Conservation (phyloP, 2,888 invertebrate genomes). For the Apodemia zela region DNA sequence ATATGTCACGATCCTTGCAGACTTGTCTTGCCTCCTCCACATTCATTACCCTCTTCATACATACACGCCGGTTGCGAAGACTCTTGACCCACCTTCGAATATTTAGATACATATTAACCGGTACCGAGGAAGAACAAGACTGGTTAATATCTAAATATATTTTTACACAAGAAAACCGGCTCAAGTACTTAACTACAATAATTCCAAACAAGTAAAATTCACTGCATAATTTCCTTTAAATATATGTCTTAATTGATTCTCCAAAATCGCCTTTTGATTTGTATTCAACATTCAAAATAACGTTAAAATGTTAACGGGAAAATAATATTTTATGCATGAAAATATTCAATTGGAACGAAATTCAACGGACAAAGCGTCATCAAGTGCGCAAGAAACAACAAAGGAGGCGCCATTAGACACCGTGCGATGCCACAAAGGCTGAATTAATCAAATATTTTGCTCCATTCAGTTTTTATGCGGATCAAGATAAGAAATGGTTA, state of each 20-base stretch:
- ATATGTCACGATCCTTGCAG: too few species aligned
- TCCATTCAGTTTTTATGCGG: conserved; percentile 16
- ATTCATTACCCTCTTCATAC: too few species aligned
- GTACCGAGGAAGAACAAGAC: too few species aligned
- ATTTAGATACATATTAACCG: too few species aligned
- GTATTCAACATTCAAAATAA: conserved; percentile 9
- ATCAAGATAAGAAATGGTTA: conserved; percentile 11
- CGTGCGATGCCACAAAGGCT: conserved; percentile 8
- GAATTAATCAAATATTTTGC: conserved; percentile 22
- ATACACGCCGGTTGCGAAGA: too few species aligned
- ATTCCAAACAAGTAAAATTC: not conserved
- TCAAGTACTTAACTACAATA: too few species aligned
- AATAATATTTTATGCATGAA: conserved; percentile 15
- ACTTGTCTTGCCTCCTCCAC: too few species aligned
- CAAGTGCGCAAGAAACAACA: conserved; percentile 18
- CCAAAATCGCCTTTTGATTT: conserved; percentile 1
- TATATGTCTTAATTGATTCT: not conserved
- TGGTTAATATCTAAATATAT: too few species aligned
- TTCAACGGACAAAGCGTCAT: conserved; percentile 9
- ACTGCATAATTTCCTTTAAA: not conserved
- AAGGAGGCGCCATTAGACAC: conserved; percentile 12
- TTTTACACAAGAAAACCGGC: too few species aligned
- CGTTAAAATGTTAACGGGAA: conserved; percentile 12
- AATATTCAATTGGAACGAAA: conserved; percentile 19
- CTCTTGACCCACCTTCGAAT: too few species aligned